Evolutionary conservation across 1,140 invertebrate genomes (phyloP).

Genomic region (Brachionus sp.): DNA sequence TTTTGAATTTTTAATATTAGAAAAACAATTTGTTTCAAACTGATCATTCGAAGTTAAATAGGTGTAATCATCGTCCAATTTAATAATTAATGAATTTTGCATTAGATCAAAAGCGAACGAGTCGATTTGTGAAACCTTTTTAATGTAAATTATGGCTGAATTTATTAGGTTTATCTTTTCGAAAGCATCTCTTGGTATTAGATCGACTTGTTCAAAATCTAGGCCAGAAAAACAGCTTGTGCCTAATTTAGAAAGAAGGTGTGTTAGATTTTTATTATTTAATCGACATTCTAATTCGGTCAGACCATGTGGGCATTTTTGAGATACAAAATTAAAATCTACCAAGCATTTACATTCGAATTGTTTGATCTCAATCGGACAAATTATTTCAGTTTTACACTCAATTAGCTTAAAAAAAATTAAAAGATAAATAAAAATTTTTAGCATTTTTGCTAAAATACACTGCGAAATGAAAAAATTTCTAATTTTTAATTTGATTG

Average conservation of each 20-base stretch:
- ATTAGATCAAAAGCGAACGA: background rate
- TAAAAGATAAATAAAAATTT: background rate
- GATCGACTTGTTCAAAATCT: background rate
- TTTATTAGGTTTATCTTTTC: background rate
- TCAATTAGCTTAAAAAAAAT: background rate
- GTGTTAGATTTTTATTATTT: background rate
- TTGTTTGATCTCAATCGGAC: background rate
- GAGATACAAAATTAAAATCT: constrained; percentile 11
- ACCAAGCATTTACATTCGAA: background rate
- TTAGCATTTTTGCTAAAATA: background rate
- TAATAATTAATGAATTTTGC: background rate
- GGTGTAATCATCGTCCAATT: background rate
- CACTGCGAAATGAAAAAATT: background rate
- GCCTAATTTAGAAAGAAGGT: background rate
- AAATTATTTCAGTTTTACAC: background rate
- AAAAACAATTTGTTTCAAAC: background rate
- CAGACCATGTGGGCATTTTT: background rate
- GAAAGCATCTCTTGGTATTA: background rate
- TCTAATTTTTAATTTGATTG: background rate
- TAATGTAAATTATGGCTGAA: background rate
- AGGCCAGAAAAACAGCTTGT: background rate
- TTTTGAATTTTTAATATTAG: background rate
- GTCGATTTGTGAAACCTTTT: background rate
- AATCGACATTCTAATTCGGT: background rate
- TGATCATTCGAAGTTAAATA: background rate